These are phyloP conservation scores for Sebastes steindachneri DNA, from an alignment of 2,797 vertebrate genomes.

Conservation along the genomic window DNA sequence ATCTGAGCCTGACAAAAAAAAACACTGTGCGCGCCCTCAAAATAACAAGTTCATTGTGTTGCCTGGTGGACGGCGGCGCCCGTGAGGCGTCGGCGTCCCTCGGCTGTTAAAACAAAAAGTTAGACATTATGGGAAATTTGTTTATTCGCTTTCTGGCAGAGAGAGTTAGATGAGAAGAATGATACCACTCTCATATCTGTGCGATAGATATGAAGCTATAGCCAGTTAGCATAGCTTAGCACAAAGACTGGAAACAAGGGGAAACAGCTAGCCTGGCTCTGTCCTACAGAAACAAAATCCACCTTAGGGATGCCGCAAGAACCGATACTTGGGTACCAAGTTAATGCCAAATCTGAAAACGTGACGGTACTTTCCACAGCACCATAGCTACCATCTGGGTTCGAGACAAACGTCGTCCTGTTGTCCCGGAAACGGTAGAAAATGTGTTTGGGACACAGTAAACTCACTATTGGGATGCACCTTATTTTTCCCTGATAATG, in stretches of 20 bases:
- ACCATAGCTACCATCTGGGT: too few relatives aligned
- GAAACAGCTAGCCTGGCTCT: not conserved
- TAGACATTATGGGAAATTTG: not conserved
- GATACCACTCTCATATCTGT: not conserved
- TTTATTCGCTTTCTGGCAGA: not conserved
- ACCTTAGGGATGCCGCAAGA: not conserved
- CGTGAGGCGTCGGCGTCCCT: not conserved
- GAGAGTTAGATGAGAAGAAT: not conserved
- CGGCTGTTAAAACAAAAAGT: not conserved
- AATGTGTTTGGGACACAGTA: too few relatives aligned
- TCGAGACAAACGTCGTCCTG: too few relatives aligned
- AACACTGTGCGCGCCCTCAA: not conserved
- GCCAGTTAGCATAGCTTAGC: not conserved
- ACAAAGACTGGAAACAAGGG: not conserved
- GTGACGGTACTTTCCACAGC: too few relatives aligned
- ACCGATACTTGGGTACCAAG: too few relatives aligned
- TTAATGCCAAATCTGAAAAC: too few relatives aligned
- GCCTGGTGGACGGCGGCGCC: constrained; percentile 12
- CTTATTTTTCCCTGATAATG: too few relatives aligned
- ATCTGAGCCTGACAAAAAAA: constrained; percentile 31
- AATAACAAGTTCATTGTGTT: constrained; percentile 44
- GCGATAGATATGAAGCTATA: not conserved
- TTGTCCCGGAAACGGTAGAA: too few relatives aligned
- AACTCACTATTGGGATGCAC: too few relatives aligned
- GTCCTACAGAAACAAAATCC: not conserved